phyloP scores from a whole-genome alignment of 2,113 vertebrate genomes.

The Misgurnus mizolepis region DNA sequence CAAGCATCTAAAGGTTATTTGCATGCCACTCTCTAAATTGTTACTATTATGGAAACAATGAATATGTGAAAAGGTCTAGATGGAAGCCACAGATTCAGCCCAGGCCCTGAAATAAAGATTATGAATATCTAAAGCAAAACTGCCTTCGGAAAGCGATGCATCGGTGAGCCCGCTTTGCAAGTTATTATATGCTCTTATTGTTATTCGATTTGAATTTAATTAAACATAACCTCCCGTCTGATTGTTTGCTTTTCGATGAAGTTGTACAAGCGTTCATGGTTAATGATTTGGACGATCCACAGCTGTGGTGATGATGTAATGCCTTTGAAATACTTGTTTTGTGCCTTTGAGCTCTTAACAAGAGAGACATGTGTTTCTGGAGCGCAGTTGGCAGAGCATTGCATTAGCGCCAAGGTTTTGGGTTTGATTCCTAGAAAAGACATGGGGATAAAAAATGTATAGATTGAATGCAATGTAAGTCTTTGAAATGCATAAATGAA shows the following conservation, averaged over 20 bases:
- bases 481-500: too few relatives aligned
- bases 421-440: too few relatives aligned
- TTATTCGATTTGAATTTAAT: conserved; percentile 34
- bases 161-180: background rate
- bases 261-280: conserved; percentile 8
- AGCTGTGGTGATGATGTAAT: conserved; percentile 49
- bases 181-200: background rate
- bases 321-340: conserved; percentile 44
- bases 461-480: too few relatives aligned
- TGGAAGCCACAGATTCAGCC: background rate
- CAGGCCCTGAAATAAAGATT: background rate
- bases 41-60: conserved; percentile 27
- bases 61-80: conserved; percentile 28
- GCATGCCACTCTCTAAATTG: conserved; percentile 19
- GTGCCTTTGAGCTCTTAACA: conserved; percentile 11
- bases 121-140: conserved; percentile 29
- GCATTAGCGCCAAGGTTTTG: too few relatives aligned
- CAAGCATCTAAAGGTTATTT: conserved; percentile 10
- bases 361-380: background rate
- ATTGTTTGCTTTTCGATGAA: conserved; percentile 25
- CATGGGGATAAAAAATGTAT: too few relatives aligned
- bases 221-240: conserved; percentile 23
- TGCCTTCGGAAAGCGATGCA: background rate
- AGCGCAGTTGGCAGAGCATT: too few relatives aligned
- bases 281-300: conserved; percentile 41